A percentile compares a stretch with the other conserved stretches of the same genome.
Evolutionary conservation across 2,797 vertebrate species (phyloP).

Genomic region (Betta splendens): DNA sequence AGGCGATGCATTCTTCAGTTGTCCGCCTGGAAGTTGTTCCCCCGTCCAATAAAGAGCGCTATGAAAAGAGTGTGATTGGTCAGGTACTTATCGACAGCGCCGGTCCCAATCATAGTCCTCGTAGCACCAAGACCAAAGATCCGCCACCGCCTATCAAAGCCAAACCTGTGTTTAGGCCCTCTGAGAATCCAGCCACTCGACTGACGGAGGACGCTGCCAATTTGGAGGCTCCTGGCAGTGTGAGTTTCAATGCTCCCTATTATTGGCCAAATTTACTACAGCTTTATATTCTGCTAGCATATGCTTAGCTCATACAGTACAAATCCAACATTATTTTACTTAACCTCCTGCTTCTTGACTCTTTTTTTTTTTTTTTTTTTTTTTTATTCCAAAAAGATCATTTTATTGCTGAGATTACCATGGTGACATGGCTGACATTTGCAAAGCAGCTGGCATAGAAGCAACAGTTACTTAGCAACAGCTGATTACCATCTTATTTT

Average conservation of each 20-base stretch:
- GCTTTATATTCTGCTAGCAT: not conserved
- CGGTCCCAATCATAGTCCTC: constrained; percentile 71
- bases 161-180: constrained; percentile 77
- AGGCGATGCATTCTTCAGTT: constrained; percentile 88
- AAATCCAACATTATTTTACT: not conserved
- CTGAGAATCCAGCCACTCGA: constrained; percentile 52
- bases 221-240: constrained; percentile 51
- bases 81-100: constrained; percentile 76
- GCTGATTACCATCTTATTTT: constrained; percentile 41
- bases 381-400: constrained; percentile 15
- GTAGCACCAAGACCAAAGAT: constrained; percentile 77
- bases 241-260: constrained; percentile 37
- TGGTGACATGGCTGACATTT: constrained; percentile 55
- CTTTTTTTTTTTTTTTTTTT: constrained; percentile 16
- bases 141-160: constrained; percentile 82
- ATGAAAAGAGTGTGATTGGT: constrained; percentile 89
- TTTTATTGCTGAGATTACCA: constrained; percentile 37
- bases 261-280: no score
- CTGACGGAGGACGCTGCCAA: constrained; percentile 50
- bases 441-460: constrained; percentile 45
- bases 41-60: constrained; percentile 85
- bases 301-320: not conserved
- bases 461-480: constrained; percentile 67
- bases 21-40: constrained; percentile 89
- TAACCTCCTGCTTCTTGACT: not conserved